Percentiles rank a stretch among this genome's conserved stretches.
phyloP scores from a whole-genome alignment of 2,888 invertebrate genomes.

The Erannis defoliaria region DNA sequence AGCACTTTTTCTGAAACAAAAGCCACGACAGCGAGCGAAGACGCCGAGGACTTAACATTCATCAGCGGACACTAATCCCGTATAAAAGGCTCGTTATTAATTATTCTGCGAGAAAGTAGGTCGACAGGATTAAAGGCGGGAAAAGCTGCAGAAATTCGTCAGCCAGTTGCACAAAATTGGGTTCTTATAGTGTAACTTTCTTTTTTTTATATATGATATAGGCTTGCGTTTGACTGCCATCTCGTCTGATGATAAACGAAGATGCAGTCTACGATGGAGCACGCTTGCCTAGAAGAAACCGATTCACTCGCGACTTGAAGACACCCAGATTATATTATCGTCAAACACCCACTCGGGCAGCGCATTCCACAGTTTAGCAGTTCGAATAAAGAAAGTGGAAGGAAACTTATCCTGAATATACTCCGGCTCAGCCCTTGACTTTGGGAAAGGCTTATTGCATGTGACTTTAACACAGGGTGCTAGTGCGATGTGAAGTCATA shows the following conservation, averaged over 20 bases:
- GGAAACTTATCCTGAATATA: too few species aligned
- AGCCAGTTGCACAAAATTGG: not conserved
- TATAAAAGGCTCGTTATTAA: conserved; percentile 43
- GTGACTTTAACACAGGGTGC: not conserved
- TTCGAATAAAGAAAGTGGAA: too few species aligned
- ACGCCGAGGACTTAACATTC: conserved; percentile 29
- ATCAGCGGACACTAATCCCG: conserved; percentile 39
- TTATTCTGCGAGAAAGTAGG: conserved; percentile 41
- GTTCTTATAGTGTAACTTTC: conserved; percentile 3
- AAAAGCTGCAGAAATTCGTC: conserved; percentile 28
- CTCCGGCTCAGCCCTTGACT: too few species aligned
- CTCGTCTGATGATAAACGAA: too few species aligned
- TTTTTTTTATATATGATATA: too few species aligned
- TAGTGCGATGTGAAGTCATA: not conserved
- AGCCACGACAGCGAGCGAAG: conserved; percentile 23
- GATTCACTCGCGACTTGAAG: too few species aligned
- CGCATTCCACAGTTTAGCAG: too few species aligned
- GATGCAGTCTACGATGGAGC: too few species aligned
- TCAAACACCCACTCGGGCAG: too few species aligned
- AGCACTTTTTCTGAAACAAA: conserved; percentile 20
- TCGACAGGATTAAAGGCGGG: conserved; percentile 29
- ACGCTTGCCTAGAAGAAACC: too few species aligned
- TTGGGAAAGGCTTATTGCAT: not conserved
- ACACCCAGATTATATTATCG: too few species aligned
- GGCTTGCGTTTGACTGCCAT: too few species aligned